Base-by-base conservation (phyloP, 2,113 vertebrate species). In the Dascyllus trimaculatus region DNA sequence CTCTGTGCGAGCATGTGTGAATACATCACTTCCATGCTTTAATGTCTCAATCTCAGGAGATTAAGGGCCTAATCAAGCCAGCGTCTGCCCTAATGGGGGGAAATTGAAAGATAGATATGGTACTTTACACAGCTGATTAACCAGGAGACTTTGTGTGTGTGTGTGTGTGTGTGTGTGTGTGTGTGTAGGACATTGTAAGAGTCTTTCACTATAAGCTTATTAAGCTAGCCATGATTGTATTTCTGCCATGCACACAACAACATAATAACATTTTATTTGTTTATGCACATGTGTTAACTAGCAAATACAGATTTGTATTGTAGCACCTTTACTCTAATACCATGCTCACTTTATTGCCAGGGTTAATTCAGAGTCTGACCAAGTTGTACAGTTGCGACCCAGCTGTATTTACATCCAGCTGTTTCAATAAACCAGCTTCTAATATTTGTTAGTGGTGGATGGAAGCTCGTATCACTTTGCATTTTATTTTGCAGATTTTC, bases 111-210 rank as follows among this genome's bases (percentile, higher is more conserved):
- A 97, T 96, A 96, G 96, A 96, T 96, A 96, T 96, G 95, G 94
- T 95, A 95, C 95, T 97, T 97, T 96, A 96, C 95, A 97, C 95
- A 96, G 95, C 94, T 98, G 96, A 96, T 97, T 97, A 97, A 96
- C 96, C 96, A 96, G 95, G 93, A 92, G 94, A 93, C 93, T 95
- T 93, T 67, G 71, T 59, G 75, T 65, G 57, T 69, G 17, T 52
- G 59, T 48, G 56, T 38, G 67, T 24, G 64, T 63, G 71, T 82
- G 68, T 64, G 78, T 29, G 54, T 49, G 45, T 58, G 62, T 63
- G 69, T 65, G 71, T 69, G 62, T n/a, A n/a, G n/a, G n/a, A 45
- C 22, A 75, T 93, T 94, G 92, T 84, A 91, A 92, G 94, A 96
- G 94, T 95, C 94, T 93, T 95, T 95, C 90, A 95, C 94, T 95